Evolutionary conservation across 1,140 invertebrate species (phyloP).

Genomic region (Temnothorax longispinosus): DNA sequence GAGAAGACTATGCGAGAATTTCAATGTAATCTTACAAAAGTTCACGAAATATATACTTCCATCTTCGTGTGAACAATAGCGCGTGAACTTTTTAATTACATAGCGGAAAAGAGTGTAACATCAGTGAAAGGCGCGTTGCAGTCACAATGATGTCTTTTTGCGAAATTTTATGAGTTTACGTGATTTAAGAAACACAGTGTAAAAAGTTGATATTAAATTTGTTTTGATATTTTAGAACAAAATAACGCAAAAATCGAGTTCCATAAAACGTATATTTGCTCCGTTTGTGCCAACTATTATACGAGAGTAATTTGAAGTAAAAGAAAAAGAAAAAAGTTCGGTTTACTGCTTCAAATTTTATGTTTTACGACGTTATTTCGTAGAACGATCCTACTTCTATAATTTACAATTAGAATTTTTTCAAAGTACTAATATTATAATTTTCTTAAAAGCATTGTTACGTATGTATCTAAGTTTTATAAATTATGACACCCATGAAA

Average conservation of each 20-base stretch:
- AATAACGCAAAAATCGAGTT: background rate
- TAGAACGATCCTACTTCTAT: background rate
- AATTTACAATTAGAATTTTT: background rate
- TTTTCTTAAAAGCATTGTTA: background rate
- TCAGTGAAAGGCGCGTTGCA: constrained; percentile 40
- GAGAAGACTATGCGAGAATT: constrained; percentile 2
- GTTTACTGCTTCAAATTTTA: constrained; percentile 37
- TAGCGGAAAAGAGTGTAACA: constrained; percentile 54
- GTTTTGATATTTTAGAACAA: background rate
- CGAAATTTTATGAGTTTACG: constrained; percentile 40
- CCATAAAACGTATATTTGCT: background rate
- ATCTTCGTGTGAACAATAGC: constrained; percentile 45
- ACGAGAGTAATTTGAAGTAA: constrained; percentile 2
- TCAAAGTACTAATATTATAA: background rate
- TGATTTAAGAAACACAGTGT: constrained; percentile 25
- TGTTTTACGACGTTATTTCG: constrained; percentile 9
- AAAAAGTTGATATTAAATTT: constrained; percentile 37
- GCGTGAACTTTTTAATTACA: constrained; percentile 55
- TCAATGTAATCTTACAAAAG: constrained; percentile 39
- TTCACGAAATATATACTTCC: constrained; percentile 36
- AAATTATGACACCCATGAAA: background rate
- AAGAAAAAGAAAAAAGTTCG: background rate
- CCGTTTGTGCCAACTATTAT: background rate
- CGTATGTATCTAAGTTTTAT: background rate
- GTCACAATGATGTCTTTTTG: constrained; percentile 23